Evolutionary conservation across 2,797 vertebrate genomes (phyloP).

Genomic region (Leucoraja ocellata): DNA sequence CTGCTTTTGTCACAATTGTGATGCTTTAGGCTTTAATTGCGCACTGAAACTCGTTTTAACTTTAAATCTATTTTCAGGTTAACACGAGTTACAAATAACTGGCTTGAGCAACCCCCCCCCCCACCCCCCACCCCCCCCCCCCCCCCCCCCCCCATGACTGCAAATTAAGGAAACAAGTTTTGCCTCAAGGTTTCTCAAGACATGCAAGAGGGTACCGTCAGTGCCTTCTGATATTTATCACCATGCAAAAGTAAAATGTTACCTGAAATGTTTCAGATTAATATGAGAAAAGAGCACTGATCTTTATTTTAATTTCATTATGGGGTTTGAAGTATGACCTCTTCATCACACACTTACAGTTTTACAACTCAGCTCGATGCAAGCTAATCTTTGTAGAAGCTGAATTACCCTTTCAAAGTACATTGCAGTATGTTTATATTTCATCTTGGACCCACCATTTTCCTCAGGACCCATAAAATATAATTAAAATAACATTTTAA

Average conservation of each 20-base stretch:
- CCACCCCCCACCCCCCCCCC: too few relatives aligned
- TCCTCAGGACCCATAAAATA: not conserved
- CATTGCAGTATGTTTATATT: constrained; percentile 13
- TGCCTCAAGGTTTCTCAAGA: not conserved
- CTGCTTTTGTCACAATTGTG: not conserved
- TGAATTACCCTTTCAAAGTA: not conserved
- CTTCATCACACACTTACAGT: not conserved
- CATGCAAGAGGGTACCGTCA: too few relatives aligned
- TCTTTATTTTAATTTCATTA: not conserved
- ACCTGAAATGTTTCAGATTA: not conserved
- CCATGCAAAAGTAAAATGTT: not conserved
- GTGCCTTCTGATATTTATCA: not conserved
- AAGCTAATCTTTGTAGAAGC: not conserved
- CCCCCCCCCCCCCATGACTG: not conserved
- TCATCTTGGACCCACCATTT: not conserved
- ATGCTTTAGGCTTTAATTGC: not conserved
- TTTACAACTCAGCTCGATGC: not conserved
- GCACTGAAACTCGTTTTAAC: not conserved
- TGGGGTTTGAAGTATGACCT: not conserved
- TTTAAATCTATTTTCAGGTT: not conserved
- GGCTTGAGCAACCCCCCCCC: not conserved
- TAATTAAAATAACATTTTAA: constrained; percentile 36
- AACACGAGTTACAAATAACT: too few relatives aligned
- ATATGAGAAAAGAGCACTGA: not conserved
- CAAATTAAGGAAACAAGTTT: not conserved